These are phyloP conservation scores for Cheilosia urbana DNA, from an alignment of 2,888 invertebrate species.

Conservation along the genomic window DNA sequence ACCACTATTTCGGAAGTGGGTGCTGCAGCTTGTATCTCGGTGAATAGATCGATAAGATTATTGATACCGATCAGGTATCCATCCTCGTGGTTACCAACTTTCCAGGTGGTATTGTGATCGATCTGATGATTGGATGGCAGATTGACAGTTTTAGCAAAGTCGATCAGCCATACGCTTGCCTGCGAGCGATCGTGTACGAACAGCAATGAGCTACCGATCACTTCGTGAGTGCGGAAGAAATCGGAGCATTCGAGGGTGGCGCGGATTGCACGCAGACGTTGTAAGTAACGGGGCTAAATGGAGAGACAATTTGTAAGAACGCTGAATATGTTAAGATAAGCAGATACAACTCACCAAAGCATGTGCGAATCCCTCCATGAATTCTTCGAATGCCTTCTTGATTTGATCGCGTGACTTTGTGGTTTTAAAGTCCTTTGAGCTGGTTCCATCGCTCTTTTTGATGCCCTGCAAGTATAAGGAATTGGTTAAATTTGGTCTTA, in stretches of 20 bases:
- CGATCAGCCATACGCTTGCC: constrained; percentile 98
- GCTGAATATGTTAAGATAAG: not conserved
- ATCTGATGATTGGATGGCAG: constrained; percentile 90
- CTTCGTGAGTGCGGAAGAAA: constrained; percentile 96
- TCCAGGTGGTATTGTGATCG: constrained; percentile 93
- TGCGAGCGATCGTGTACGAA: constrained; percentile 96
- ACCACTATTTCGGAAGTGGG: not conserved
- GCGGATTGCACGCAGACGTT: constrained; percentile 93
- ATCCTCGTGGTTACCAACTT: constrained; percentile 97
- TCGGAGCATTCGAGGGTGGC: constrained; percentile 92
- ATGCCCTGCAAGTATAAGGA: constrained; percentile 86
- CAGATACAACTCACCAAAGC: constrained; percentile 87
- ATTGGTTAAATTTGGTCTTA: not conserved
- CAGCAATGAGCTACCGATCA: constrained; percentile 96
- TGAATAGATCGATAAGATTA: constrained; percentile 93
- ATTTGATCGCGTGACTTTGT: constrained; percentile 94
- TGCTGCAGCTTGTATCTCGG: constrained; percentile 78
- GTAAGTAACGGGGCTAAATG: constrained; percentile 91
- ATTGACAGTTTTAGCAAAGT: constrained; percentile 97
- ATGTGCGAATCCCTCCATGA: constrained; percentile 91
- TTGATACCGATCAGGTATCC: constrained; percentile 96
- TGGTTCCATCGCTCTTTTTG: constrained; percentile 94
- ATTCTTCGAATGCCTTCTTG: constrained; percentile 91
- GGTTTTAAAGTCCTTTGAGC: constrained; percentile 97
- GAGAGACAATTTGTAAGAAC: not conserved